These are phyloP conservation scores for Apomyelois bistriatella DNA, from an alignment of 2,888 invertebrate genomes.

Conservation along the genomic window DNA sequence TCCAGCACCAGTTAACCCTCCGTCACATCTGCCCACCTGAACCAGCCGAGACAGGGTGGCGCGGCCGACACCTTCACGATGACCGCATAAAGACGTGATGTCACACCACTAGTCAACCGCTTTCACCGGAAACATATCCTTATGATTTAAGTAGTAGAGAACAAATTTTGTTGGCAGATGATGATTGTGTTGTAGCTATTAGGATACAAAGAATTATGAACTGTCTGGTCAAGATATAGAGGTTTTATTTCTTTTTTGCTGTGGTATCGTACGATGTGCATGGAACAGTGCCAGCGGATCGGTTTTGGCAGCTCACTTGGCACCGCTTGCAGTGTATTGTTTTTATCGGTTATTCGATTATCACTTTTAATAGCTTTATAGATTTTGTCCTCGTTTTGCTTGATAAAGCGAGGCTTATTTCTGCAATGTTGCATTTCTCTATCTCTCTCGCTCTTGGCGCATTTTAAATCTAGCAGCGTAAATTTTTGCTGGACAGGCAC, in stretches of 20 bases:
- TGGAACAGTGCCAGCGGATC: background rate
- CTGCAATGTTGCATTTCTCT: background rate
- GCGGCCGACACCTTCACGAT: background rate
- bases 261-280: background rate
- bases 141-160: background rate
- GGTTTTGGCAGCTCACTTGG: background rate
- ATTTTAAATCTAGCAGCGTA: no score
- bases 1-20: background rate
- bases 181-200: background rate
- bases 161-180: background rate
- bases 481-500: no score
- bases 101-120: background rate
- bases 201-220: background rate
- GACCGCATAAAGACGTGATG: background rate
- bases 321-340: background rate
- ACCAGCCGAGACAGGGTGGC: conserved; percentile 3
- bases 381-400: background rate
- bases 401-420: background rate
- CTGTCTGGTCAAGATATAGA: background rate
- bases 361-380: conserved; percentile 1
- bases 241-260: background rate
- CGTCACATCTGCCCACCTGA: conserved; percentile 4
- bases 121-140: background rate
- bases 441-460: background rate
- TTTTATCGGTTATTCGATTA: conserved; percentile 8